These are phyloP conservation scores for Dicycla oo DNA, from an alignment of 2,888 invertebrate genomes.

Conservation along the genomic window DNA sequence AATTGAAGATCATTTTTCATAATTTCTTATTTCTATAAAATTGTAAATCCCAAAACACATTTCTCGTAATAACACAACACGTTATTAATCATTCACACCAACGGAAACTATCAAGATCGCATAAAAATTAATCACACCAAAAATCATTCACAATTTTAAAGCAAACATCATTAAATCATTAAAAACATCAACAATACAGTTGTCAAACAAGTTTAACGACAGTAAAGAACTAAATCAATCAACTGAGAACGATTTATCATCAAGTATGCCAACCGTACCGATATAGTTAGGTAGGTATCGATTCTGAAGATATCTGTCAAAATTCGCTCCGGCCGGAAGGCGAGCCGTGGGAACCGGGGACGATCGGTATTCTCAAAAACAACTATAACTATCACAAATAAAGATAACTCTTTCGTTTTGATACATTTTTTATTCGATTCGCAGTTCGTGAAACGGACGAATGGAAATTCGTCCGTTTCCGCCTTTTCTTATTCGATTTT, in stretches of 20 bases:
- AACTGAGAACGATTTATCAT: conserved; percentile 64
- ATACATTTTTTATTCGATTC: conserved; percentile 69
- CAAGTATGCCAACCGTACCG: conserved; percentile 79
- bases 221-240: conserved; percentile 63
- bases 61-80: background rate
- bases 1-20: background rate
- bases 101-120: background rate
- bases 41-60: background rate
- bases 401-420: conserved; percentile 76
- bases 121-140: conserved; percentile 4
- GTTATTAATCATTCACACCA: conserved; percentile 12
- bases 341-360: conserved; percentile 85
- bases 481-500: conserved; percentile 41
- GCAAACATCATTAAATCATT: conserved; percentile 51
- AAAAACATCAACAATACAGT: conserved; percentile 45
- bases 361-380: conserved; percentile 88
- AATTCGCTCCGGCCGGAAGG: conserved; percentile 89
- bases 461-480: conserved; percentile 64
- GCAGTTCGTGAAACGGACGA: conserved; percentile 69
- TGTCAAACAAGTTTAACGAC: conserved; percentile 46
- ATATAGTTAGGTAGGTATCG: conserved; percentile 69
- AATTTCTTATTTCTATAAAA: too few relatives aligned
- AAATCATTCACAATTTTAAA: conserved; percentile 17
- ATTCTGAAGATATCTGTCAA: conserved; percentile 88
- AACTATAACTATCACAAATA: conserved; percentile 81